Conservation (phyloP, 1,140 invertebrate species). For the Trinorchestia longiramus region DNA sequence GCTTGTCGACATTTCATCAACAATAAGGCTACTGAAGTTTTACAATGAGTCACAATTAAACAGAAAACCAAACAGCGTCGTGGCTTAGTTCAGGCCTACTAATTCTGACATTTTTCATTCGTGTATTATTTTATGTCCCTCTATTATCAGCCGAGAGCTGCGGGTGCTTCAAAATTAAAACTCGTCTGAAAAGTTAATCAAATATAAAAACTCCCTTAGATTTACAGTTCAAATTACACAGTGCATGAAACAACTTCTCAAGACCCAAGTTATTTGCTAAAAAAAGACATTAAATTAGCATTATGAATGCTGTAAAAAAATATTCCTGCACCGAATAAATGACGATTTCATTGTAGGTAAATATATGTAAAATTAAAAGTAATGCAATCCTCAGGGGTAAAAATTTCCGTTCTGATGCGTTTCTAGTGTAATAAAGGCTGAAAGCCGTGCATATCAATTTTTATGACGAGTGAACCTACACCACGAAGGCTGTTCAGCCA, state of each 20-base stretch:
- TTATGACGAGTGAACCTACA: neutral
- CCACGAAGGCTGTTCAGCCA: too few species aligned
- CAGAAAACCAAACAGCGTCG: too few species aligned
- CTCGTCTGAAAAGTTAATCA: neutral
- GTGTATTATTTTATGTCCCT: neutral
- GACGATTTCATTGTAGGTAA: neutral
- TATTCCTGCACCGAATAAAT: neutral
- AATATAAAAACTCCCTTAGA: neutral
- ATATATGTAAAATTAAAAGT: neutral
- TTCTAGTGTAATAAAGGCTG: neutral
- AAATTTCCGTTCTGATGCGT: neutral
- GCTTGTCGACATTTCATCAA: too few species aligned
- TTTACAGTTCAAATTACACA: neutral
- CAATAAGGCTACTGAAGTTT: too few species aligned
- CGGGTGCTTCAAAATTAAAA: neutral
- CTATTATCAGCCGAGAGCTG: neutral
- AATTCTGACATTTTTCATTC: neutral
- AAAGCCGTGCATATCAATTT: neutral
- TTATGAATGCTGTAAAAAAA: neutral
- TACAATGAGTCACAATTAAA: too few species aligned
- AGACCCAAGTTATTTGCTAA: neutral
- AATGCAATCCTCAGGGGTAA: neutral
- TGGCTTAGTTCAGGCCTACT: too few species aligned
- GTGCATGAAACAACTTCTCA: neutral
- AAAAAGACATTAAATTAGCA: neutral